Conservation (phyloP, 2,888 invertebrate species). For the Clunio marinus region DNA sequence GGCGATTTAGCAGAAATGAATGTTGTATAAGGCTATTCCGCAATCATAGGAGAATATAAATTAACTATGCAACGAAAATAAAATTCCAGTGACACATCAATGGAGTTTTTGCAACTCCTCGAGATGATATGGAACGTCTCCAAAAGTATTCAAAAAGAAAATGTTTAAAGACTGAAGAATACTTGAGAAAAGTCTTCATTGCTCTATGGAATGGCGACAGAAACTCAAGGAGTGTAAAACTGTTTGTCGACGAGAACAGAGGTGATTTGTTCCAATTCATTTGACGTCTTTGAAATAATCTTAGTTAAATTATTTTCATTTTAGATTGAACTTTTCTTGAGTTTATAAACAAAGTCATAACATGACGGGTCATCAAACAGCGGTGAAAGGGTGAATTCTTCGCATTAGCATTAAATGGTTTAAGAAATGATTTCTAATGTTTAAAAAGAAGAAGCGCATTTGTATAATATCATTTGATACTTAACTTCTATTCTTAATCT, state of each 20-base stretch:
- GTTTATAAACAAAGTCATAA: neutral
- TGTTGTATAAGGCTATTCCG: neutral
- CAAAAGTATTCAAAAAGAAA: neutral
- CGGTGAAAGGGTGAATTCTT: too few species aligned
- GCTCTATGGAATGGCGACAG: neutral
- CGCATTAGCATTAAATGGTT: too few species aligned
- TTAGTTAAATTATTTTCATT: neutral
- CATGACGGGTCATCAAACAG: neutral
- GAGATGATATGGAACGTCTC: too few species aligned
- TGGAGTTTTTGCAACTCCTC: too few species aligned
- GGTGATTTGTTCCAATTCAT: neutral
- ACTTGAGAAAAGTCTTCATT: neutral
- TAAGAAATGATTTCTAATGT: too few species aligned
- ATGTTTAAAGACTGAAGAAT: neutral
- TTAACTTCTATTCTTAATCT: too few species aligned
- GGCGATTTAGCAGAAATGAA: neutral
- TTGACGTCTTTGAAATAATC: neutral
- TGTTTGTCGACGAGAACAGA: neutral
- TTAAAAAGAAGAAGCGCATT: too few species aligned
- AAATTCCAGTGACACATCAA: neutral
- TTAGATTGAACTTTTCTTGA: neutral
- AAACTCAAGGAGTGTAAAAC: neutral
- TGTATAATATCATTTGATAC: too few species aligned
- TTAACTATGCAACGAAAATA: constrained; percentile 16
- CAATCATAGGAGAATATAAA: constrained; percentile 13